Percentiles rank a stretch among this genome's conserved stretches.
Conservation (phyloP, 2,113 vertebrate species). For the Platysteira castanea region DNA sequence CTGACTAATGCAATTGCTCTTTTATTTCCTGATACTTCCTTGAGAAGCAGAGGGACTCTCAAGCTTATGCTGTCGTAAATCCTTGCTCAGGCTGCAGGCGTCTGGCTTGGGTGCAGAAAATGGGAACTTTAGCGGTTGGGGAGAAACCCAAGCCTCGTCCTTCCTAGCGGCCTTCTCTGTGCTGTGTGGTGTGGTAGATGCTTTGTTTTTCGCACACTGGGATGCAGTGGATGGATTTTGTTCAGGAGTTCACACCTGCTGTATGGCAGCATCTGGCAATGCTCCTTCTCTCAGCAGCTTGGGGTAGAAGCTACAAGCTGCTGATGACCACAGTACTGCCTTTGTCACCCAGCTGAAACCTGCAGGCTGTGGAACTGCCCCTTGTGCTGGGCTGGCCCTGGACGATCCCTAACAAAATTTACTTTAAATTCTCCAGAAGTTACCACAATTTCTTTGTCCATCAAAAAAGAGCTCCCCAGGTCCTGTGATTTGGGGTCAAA, state of each 20-base stretch:
- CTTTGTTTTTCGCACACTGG: neutral
- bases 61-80: neutral
- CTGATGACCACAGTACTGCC: neutral
- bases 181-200: fast-evolving
- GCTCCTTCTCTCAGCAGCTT: neutral
- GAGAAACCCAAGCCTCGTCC: neutral
- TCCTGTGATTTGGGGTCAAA: neutral
- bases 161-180: neutral
- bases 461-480: neutral
- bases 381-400: neutral
- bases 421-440: neutral
- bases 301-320: neutral
- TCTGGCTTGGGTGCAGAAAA: neutral
- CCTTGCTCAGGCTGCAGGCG: neutral
- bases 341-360: neutral
- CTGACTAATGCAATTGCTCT: slow-evolving; percentile 55
- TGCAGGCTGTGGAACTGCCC: neutral
- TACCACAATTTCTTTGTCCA: neutral
- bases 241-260: neutral
- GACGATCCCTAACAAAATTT: neutral
- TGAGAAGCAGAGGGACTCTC: neutral
- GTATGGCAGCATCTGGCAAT: neutral
- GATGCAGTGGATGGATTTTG: neutral
- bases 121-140: neutral
- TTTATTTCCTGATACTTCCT: slow-evolving; percentile 45